These are phyloP conservation scores for Limnephilus rhombicus DNA, from an alignment of 2,888 invertebrate genomes.

Conservation along the genomic window DNA sequence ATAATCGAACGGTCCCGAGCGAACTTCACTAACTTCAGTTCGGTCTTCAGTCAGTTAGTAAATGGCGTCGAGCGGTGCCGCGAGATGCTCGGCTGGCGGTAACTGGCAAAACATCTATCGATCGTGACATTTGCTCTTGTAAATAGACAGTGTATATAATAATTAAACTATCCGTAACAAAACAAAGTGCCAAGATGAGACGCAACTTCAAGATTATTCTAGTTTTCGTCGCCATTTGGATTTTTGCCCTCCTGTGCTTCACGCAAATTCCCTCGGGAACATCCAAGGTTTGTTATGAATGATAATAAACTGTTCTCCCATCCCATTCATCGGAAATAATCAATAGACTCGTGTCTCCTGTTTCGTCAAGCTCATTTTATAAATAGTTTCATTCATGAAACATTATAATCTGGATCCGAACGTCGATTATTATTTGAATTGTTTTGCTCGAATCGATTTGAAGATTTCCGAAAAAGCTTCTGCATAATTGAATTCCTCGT, in stretches of 20 bases:
- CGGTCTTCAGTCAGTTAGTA: conserved; percentile 32
- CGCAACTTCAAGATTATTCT: conserved; percentile 81
- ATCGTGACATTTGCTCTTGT: conserved; percentile 59
- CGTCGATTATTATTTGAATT: neutral
- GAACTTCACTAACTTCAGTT: conserved; percentile 38
- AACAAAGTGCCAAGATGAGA: conserved; percentile 73
- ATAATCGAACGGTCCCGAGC: conserved; percentile 41
- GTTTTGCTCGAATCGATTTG: neutral
- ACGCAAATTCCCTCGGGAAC: conserved; percentile 77
- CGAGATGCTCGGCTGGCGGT: conserved; percentile 53
- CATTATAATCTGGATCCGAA: neutral
- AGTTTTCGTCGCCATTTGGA: conserved; percentile 80
- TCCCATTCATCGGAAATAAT: conserved; percentile 35
- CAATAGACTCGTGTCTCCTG: conserved; percentile 12
- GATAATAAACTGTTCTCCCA: conserved; percentile 35
- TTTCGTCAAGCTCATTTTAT: neutral
- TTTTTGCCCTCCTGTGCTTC: conserved; percentile 82
- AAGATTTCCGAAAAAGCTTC: neutral
- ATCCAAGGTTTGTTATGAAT: conserved; percentile 74
- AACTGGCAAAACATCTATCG: conserved; percentile 53
- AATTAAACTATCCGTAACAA: conserved; percentile 16
- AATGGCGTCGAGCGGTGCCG: conserved; percentile 57
- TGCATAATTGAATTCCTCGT: neutral
- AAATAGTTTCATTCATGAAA: conserved; percentile 32
- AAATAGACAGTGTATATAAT: conserved; percentile 42